A percentile compares a stretch with the other conserved stretches of the same genome.
Conservation (phyloP, 2,113 vertebrate genomes). For the Pao palembangensis region DNA sequence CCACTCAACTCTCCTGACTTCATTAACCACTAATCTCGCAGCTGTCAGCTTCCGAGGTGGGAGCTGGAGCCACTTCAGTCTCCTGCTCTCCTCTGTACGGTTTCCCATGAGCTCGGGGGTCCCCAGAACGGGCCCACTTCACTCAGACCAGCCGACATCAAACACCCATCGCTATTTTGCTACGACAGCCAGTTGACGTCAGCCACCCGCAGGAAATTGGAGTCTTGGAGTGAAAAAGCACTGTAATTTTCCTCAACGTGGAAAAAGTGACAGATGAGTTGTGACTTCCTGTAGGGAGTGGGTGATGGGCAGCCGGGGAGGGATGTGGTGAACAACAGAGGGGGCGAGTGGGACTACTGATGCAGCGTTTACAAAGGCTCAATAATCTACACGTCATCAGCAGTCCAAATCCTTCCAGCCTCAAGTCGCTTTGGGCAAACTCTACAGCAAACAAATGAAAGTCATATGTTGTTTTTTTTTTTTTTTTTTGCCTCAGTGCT, state of each 20-base stretch:
- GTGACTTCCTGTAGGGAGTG: conserved; percentile 20
- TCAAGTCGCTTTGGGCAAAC: not conserved
- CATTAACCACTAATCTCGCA: conserved; percentile 69
- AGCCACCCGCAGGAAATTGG: conserved; percentile 59
- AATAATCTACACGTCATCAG: not conserved
- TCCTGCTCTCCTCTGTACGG: conserved; percentile 37
- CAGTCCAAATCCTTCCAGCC: not conserved
- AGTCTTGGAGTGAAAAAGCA: conserved; percentile 30
- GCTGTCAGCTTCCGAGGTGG: conserved; percentile 60
- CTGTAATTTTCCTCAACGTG: conserved; percentile 27
- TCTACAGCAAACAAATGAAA: conserved; percentile 1
- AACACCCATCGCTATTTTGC: conserved; percentile 26
- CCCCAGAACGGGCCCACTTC: conserved; percentile 7
- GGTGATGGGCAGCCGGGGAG: conserved; percentile 42
- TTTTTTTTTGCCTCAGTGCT: not conserved
- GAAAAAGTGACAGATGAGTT: conserved; percentile 14
- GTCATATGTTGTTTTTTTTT: not conserved
- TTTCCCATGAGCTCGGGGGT: conserved; percentile 44
- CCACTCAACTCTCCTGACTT: conserved; percentile 55
- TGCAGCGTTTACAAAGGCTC: not conserved
- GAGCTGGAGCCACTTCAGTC: conserved; percentile 62
- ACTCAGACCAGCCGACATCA: conserved; percentile 40
- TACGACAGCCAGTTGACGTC: conserved; percentile 44
- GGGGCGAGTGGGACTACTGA: too few relatives aligned
- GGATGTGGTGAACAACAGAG: conserved; percentile 49